phyloP scores from a whole-genome alignment of 2,113 vertebrate species.

The Thinocorus orbignyianus region DNA sequence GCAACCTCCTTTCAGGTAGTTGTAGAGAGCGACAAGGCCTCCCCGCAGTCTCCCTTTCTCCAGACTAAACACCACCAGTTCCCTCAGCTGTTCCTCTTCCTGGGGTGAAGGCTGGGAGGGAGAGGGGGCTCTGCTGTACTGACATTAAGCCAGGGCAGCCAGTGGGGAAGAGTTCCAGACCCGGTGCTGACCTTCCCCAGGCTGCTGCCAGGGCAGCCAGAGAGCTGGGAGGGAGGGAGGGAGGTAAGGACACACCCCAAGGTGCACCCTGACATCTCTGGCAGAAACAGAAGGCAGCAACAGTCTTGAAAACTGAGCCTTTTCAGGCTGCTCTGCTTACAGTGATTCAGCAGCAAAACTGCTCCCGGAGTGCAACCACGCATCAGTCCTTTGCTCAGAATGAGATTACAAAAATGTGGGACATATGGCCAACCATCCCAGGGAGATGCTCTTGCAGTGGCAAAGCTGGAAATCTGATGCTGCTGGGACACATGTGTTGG shows the following conservation, averaged over 20 bases:
- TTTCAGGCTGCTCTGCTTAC: background rate
- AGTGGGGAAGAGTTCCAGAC: background rate
- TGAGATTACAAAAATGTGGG: background rate
- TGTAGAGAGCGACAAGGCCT: no score
- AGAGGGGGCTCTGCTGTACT: fast-evolving
- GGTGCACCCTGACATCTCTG: background rate
- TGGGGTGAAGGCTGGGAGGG: no score
- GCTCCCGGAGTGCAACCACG: fast-evolving
- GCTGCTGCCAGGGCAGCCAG: background rate
- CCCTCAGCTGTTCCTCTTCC: no score
- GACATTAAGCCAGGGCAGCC: fast-evolving
- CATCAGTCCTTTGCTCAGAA: background rate
- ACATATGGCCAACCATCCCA: background rate
- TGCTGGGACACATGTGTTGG: background rate
- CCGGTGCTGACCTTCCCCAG: no score
- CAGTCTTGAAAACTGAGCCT: background rate
- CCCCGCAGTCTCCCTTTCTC: no score
- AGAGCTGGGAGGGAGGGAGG: background rate
- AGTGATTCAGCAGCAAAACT: background rate
- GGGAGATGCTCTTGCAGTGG: background rate
- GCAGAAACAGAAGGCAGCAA: background rate
- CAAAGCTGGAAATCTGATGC: background rate
- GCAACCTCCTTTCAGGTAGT: no score
- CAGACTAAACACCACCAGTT: no score
- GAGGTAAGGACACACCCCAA: background rate